Conservation (phyloP, 2,113 vertebrate genomes). For the Heliornis fulica region DNA sequence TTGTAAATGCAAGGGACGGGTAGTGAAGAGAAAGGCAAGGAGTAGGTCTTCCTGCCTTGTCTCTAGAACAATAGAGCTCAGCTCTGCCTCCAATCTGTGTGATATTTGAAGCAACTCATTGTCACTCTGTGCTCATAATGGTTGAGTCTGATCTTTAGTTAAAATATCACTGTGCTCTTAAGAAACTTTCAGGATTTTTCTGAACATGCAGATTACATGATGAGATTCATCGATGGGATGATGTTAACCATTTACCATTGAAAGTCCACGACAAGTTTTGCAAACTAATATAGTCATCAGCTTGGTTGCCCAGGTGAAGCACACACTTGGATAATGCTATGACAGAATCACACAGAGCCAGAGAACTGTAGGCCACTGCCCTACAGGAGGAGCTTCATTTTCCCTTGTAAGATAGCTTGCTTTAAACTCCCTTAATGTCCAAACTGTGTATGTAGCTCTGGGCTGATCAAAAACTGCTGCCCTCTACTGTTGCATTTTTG, state of each 20-base stretch:
- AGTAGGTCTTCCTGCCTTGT: not conserved
- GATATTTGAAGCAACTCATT: not conserved
- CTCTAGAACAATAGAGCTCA: not conserved
- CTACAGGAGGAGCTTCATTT: not conserved
- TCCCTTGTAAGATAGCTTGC: not conserved
- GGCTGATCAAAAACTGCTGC: not conserved
- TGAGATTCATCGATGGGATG: not conserved
- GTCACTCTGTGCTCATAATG: not conserved
- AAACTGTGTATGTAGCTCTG: not conserved
- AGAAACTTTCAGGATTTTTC: not conserved
- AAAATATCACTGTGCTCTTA: not conserved
- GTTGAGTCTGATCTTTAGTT: not conserved
- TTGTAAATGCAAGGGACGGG: not conserved
- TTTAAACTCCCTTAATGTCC: not conserved
- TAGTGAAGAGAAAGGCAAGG: not conserved
- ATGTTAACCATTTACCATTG: not conserved
- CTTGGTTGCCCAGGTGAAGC: not conserved
- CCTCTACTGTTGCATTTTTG: not conserved
- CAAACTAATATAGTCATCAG: not conserved
- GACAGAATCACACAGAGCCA: too few relatives aligned
- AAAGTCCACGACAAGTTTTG: not conserved
- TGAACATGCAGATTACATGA: not conserved
- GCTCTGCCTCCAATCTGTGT: not conserved
- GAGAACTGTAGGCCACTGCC: too few relatives aligned
- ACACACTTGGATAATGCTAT: not conserved